Conservation (phyloP, 92 coral and sea anemone species). For the Galaxea fascicularis region DNA sequence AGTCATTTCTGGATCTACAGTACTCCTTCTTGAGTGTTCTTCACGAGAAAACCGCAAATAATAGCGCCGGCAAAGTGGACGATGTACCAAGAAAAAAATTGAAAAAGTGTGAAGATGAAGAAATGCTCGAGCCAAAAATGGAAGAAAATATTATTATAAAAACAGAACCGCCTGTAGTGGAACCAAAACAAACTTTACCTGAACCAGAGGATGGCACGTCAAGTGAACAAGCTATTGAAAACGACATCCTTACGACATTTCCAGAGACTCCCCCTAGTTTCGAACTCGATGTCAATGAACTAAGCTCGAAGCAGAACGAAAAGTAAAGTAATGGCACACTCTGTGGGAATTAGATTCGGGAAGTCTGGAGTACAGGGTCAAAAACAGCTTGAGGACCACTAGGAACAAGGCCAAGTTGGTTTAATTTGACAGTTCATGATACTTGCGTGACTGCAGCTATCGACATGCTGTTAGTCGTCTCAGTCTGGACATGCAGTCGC, state of each 20-base stretch:
- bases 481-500: too few relatives aligned
- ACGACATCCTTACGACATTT: slow-evolving; percentile 18
- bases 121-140: background rate
- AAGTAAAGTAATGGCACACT: background rate
- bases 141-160: background rate
- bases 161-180: background rate
- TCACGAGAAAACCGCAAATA: background rate
- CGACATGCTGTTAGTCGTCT: too few relatives aligned
- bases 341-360: too few relatives aligned
- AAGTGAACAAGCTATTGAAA: slow-evolving; percentile 5
- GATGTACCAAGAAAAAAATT: slow-evolving; percentile 26
- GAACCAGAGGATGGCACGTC: background rate
- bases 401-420: too few relatives aligned
- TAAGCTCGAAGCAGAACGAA: background rate
- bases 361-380: too few relatives aligned
- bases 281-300: slow-evolving; percentile 29
- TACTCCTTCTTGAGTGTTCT: slow-evolving; percentile 43
- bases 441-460: too few relatives aligned
- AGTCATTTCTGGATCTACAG: slow-evolving; percentile 59
- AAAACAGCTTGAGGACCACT: too few relatives aligned
- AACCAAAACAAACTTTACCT: background rate
- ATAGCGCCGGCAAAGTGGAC: background rate
- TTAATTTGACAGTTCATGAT: too few relatives aligned
- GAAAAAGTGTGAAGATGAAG: slow-evolving; percentile 9
- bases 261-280: slow-evolving; percentile 56